Percentiles rank a stretch among this genome's conserved stretches.
Conservation (phyloP, 1,140 invertebrate genomes). For the Cydia fagiglandana region DNA sequence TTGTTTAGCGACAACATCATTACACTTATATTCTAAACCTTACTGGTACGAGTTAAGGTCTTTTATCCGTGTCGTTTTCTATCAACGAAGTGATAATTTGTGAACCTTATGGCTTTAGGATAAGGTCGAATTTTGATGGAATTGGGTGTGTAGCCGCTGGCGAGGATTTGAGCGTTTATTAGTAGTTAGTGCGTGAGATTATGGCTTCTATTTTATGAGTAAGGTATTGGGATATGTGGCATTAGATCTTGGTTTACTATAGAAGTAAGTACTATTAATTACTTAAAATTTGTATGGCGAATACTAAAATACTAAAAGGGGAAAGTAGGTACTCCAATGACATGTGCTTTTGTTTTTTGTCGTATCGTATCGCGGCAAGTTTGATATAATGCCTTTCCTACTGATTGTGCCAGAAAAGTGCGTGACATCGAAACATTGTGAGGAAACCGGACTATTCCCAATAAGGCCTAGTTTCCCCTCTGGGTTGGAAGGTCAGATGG, state of each 20-base stretch:
- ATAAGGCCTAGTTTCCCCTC: too few species aligned
- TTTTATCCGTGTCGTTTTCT: background rate
- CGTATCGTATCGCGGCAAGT: too few species aligned
- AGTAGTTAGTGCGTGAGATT: conserved; percentile 11
- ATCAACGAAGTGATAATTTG: background rate
- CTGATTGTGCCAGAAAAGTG: too few species aligned
- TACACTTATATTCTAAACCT: background rate
- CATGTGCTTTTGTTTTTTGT: too few species aligned
- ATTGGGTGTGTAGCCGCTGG: background rate
- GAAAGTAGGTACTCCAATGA: too few species aligned
- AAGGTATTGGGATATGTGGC: background rate
- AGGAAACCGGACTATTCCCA: too few species aligned
- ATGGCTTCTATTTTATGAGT: background rate
- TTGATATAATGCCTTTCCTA: too few species aligned
- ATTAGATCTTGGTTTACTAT: background rate
- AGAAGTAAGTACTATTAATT: background rate
- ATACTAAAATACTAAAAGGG: too few species aligned
- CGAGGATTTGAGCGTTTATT: conserved; percentile 2
- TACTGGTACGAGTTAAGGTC: background rate
- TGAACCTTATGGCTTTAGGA: background rate
- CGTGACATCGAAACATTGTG: too few species aligned
- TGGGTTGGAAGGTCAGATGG: too few species aligned
- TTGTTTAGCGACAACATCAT: background rate
- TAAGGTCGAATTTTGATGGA: background rate
- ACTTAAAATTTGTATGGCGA: too few species aligned